A percentile compares a stretch with the other conserved stretches of the same genome.
Conservation (phyloP, 2,113 vertebrate species). For the Apodemus sylvaticus region DNA sequence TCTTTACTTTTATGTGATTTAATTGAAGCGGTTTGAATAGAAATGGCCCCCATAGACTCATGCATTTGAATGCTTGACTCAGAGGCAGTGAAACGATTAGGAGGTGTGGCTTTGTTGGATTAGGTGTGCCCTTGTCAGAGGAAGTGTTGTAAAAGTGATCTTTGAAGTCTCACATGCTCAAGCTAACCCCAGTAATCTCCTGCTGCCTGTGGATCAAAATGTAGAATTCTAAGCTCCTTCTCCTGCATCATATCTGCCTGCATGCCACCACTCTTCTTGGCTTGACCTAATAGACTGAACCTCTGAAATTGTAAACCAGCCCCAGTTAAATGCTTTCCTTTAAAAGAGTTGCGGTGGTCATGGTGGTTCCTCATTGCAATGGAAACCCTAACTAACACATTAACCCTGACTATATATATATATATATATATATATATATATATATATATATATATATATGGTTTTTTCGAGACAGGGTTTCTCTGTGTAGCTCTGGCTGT, state of each 20-base stretch:
- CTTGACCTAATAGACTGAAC: neutral
- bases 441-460: too few relatives aligned
- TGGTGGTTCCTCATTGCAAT: neutral
- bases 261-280: neutral
- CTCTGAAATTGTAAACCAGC: neutral
- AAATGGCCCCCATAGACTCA: neutral
- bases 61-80: neutral
- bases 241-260: neutral
- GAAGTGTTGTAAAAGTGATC: neutral
- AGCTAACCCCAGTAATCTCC: neutral
- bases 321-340: neutral
- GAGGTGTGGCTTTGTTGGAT: neutral
- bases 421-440: too few relatives aligned
- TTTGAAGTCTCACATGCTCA: neutral
- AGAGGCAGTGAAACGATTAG: neutral
- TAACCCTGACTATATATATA: too few relatives aligned
- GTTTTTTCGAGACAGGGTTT: too few relatives aligned
- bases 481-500: too few relatives aligned
- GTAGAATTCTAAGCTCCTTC: neutral
- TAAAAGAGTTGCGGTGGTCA: neutral
- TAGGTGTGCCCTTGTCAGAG: too few relatives aligned
- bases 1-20: constrained; percentile 32
- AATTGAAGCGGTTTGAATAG: neutral
- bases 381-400: neutral
- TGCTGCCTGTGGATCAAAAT: neutral